Evolutionary conservation across 2,888 invertebrate genomes (phyloP).

Genomic region (Callyntrura guangdongensis): DNA sequence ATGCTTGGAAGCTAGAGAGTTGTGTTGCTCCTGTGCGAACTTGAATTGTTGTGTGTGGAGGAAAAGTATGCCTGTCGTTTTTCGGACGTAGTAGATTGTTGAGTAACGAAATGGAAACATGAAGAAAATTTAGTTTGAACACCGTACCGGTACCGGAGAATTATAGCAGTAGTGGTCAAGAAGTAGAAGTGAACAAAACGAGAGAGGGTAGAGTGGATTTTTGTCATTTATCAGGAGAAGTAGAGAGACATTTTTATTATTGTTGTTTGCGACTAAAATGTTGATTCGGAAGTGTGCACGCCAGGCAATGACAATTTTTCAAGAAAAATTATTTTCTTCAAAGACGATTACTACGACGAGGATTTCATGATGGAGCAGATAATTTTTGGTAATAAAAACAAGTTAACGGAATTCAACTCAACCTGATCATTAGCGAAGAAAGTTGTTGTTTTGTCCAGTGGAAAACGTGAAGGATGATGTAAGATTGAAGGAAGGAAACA

Average conservation of each 20-base stretch:
- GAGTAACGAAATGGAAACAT: slow-evolving; percentile 27
- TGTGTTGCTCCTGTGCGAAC: not conserved
- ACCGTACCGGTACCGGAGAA: slow-evolving; percentile 32
- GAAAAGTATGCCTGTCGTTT: slow-evolving; percentile 3
- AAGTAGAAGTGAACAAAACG: slow-evolving; percentile 34
- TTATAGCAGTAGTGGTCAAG: slow-evolving; percentile 37
- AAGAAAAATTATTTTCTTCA: slow-evolving; percentile 15
- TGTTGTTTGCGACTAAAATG: slow-evolving; percentile 56
- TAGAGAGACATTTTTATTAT: slow-evolving; percentile 60
- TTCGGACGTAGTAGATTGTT: slow-evolving; percentile 28
- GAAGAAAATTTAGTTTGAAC: slow-evolving; percentile 27
- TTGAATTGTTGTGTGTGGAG: not conserved
- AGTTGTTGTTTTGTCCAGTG: slow-evolving; percentile 58
- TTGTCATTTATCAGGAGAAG: slow-evolving; percentile 63
- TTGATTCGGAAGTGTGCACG: slow-evolving; percentile 10
- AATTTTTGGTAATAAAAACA: slow-evolving; percentile 29
- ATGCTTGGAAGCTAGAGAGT: slow-evolving; percentile 41
- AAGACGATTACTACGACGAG: not conserved
- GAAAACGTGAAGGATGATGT: slow-evolving; percentile 25
- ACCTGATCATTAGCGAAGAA: slow-evolving; percentile 31
- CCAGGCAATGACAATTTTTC: slow-evolving; percentile 61
- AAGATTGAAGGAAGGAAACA: slow-evolving; percentile 28
- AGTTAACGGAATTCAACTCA: slow-evolving; percentile 54
- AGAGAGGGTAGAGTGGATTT: slow-evolving; percentile 57
- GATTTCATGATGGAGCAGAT: not conserved